Base-by-base conservation (phyloP, 23 tunicate genomes). In the Halocynthia aurantium region DNA sequence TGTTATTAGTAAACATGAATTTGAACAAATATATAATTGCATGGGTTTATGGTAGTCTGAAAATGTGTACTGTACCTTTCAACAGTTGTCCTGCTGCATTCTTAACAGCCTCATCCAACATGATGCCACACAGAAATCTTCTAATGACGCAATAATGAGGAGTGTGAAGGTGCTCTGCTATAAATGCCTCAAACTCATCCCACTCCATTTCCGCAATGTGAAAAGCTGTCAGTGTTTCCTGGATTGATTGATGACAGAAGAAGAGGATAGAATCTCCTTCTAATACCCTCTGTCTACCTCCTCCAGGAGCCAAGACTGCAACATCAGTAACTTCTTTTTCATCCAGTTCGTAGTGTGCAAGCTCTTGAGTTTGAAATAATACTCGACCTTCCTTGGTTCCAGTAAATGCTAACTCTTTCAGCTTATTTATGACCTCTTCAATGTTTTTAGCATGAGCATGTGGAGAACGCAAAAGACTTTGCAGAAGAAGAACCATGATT, bases 341-440 rank as follows among this genome's bases (percentile, higher is more conserved):
- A 5, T 65, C 31, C 19, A 6, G 70, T 20, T 65, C 2, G 10
- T 20, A 40, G 0, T 65, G 13, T 20, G 49, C 49, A 65, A 65
- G 31, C 22, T 65, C 70, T 5, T 65, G 22, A 20, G 22, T 49
- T 65, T 40, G 22, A 2, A 6, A 65, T 11, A 65, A 49, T 5
- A 65, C 70, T 65, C 70, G 13, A 10, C 70, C 10, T 65, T 65
- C 70, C 31, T 20, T 49, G 22, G 70, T 65, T 8, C 70, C 70
- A 65, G 31, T 65, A 49, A 20, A 65, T 9, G 70, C 22, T 10
- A 65, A 49, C 31, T 65, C 19, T 15, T 65, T 65, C 19, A 65
- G 31, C 6, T 65, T 65, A 11, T 9, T 49, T 0, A 65, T 20
- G 31, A 65, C 19, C 5, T 65, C 70, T 15, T 20, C 22, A 11